Percentiles rank a stretch among this genome's conserved stretches.
These are phyloP conservation scores for Callimorpha dominula DNA, from an alignment of 2,888 invertebrate species.

Conservation along the genomic window DNA sequence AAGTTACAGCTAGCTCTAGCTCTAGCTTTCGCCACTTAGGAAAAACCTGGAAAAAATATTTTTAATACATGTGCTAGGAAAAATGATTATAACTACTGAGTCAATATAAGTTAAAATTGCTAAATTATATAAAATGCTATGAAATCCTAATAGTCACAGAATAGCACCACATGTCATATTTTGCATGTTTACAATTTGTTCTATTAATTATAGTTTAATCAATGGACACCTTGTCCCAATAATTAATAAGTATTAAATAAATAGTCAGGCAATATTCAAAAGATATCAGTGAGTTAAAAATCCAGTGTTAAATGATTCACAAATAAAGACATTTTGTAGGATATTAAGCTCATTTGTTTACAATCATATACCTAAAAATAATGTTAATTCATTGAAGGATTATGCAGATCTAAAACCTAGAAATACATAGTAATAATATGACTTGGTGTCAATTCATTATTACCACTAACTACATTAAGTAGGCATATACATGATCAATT, in stretches of 20 bases:
- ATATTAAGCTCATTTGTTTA: background rate
- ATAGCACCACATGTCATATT: slow-evolving; percentile 8
- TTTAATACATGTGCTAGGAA: slow-evolving; percentile 1
- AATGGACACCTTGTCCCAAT: background rate
- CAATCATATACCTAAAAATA: background rate
- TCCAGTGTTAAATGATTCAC: background rate
- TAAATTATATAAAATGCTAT: background rate
- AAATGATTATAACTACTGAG: background rate
- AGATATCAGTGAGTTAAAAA: background rate
- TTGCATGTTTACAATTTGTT: background rate
- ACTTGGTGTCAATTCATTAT: background rate
- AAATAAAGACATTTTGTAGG: background rate
- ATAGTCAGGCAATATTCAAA: no score
- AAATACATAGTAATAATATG: background rate
- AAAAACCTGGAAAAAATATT: background rate
- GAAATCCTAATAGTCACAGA: slow-evolving; percentile 3
- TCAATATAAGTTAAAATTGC: background rate
- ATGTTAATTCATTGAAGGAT: background rate
- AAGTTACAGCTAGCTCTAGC: background rate
- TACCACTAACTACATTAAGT: background rate
- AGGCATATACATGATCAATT: background rate
- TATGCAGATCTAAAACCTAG: background rate
- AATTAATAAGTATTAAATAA: background rate
- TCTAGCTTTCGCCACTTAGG: background rate
- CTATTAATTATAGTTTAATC: background rate